Conservation (phyloP, 2,797 vertebrate species). For the Hypotaenidia philippensis region DNA sequence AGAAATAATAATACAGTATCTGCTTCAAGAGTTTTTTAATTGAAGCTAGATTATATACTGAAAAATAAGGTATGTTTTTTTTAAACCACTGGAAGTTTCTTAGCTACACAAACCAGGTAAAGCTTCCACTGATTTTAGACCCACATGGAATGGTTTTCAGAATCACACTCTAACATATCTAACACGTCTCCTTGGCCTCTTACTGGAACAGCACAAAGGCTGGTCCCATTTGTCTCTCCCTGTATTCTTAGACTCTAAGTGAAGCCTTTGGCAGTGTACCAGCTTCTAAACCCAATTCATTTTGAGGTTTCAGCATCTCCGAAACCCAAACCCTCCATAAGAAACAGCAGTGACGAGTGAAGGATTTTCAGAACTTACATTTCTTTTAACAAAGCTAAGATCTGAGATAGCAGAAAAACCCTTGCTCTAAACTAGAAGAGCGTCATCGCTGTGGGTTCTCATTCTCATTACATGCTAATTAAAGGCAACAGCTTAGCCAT, state of each 20-base stretch:
- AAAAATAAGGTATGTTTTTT: not conserved
- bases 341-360: not conserved
- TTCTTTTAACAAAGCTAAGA: not conserved
- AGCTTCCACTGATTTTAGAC: not conserved
- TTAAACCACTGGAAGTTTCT: not conserved
- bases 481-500: constrained; percentile 3
- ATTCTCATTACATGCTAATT: not conserved
- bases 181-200: not conserved
- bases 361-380: not conserved
- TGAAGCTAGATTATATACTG: not conserved
- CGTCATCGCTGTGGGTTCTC: not conserved
- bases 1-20: not conserved
- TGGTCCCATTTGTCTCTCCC: not conserved
- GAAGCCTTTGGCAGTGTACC: not conserved
- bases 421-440: not conserved
- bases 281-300: not conserved
- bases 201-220: not conserved
- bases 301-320: not conserved
- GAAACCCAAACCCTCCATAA: not conserved
- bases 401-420: not conserved
- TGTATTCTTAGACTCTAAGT: not conserved
- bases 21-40: not conserved
- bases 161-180: not conserved
- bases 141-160: not conserved
- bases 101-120: not conserved